These are phyloP conservation scores for Python bivittatus DNA, from an alignment of 2,113 vertebrate genomes.

Conservation along the genomic window DNA sequence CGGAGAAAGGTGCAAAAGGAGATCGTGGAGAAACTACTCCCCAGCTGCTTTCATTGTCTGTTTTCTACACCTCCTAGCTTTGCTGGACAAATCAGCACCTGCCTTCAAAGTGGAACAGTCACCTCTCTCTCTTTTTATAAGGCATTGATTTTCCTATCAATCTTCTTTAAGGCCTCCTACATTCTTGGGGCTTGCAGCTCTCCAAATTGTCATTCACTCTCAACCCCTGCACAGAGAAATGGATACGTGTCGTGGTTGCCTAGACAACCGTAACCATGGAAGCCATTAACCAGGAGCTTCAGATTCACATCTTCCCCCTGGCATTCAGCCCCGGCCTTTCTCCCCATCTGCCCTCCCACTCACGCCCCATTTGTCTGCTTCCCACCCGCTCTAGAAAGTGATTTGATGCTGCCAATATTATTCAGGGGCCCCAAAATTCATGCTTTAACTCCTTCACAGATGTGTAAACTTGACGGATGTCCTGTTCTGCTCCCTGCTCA, in stretches of 20 bases:
- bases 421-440: conserved; percentile 1
- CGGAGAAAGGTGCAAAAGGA: neutral
- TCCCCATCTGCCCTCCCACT: neutral
- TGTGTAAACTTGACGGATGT: conserved; percentile 20
- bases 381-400: conserved; percentile 8
- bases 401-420: neutral
- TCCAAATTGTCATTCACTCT: conserved; percentile 74
- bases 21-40: neutral
- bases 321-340: conserved; percentile 34
- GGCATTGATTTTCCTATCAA: conserved; percentile 76
- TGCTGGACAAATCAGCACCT: conserved; percentile 21
- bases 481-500: neutral
- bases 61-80: neutral
- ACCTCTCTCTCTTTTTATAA: conserved; percentile 61
- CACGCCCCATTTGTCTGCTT: neutral
- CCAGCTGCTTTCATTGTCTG: conserved; percentile 26
- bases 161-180: conserved; percentile 76
- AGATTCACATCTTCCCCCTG: conserved; percentile 48
- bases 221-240: conserved; percentile 48
- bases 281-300: conserved; percentile 62
- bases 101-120: conserved; percentile 67
- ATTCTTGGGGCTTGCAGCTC: conserved; percentile 68
- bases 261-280: conserved; percentile 72
- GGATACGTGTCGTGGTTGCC: conserved; percentile 49
- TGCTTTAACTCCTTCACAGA: conserved; percentile 9